phyloP scores from a whole-genome alignment of 1,140 invertebrate species.

The Scaptomyza montana region DNA sequence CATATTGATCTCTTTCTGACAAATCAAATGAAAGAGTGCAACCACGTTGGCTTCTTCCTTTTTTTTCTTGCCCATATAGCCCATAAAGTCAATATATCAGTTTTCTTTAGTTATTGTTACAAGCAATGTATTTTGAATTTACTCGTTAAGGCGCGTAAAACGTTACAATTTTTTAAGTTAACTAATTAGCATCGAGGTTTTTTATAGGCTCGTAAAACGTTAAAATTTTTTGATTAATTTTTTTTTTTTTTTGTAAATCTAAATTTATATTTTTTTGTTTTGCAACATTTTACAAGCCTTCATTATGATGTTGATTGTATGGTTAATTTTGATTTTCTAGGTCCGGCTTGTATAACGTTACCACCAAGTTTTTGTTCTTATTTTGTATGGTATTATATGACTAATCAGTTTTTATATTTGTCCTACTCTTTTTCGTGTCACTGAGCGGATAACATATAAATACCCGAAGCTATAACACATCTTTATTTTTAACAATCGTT shows the following conservation, averaged over 20 bases:
- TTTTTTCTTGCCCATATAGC: neutral
- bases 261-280: neutral
- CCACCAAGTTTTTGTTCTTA: conserved; percentile 7
- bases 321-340: conserved; percentile 1
- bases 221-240: neutral
- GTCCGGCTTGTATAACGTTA: conserved; percentile 60
- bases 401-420: neutral
- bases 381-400: neutral
- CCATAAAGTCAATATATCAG: neutral
- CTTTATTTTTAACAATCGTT: conserved; percentile 38
- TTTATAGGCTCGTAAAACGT: conserved; percentile 37
- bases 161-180: conserved; percentile 45
- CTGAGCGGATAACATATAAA: conserved; percentile 38
- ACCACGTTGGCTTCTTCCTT: neutral
- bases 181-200: neutral
- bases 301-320: neutral
- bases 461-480: conserved; percentile 14
- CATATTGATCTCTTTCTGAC: conserved; percentile 4
- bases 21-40: conserved; percentile 17
- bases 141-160: conserved; percentile 68
- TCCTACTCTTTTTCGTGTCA: conserved; percentile 28
- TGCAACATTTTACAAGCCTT: conserved; percentile 69
- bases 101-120: neutral
- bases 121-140: conserved; percentile 24
- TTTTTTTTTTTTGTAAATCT: conserved; percentile 21